Percentiles rank a stretch among this genome's conserved stretches.
Conservation (phyloP, 2,797 vertebrate species). For the Poliocrania exsul region DNA sequence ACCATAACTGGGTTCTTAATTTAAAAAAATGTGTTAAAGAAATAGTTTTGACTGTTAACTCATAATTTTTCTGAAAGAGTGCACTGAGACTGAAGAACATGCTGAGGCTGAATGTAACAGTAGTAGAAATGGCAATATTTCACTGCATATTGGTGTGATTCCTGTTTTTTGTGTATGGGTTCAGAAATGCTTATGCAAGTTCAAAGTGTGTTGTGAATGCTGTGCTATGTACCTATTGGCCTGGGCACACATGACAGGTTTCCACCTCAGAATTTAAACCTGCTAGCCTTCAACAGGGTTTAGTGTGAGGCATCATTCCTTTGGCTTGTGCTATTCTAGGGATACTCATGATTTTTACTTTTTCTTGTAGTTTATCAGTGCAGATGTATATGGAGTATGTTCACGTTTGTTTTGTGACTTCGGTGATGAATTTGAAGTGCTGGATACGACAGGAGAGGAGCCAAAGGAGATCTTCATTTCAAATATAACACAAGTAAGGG, state of each 20-base stretch:
- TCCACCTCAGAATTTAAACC: neutral
- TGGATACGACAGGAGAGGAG: slow-evolving; percentile 95
- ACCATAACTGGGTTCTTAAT: neutral
- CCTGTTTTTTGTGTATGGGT: neutral
- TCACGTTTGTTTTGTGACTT: slow-evolving; percentile 97
- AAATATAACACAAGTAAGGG: slow-evolving; percentile 90
- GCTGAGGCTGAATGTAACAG: neutral
- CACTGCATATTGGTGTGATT: neutral
- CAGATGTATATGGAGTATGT: slow-evolving; percentile 91
- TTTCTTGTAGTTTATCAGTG: slow-evolving; percentile 88
- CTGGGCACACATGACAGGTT: neutral
- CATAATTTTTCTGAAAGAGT: neutral
- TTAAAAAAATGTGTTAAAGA: neutral
- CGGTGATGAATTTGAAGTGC: slow-evolving; percentile 93
- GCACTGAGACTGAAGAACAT: neutral
- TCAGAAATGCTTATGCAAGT: neutral
- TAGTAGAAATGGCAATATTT: neutral
- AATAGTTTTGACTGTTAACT: neutral
- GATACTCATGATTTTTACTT: neutral
- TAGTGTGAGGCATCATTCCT: neutral
- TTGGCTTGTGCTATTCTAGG: neutral
- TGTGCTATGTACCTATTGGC: neutral
- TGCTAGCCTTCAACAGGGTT: neutral
- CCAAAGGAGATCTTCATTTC: slow-evolving; percentile 97
- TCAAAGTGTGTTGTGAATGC: neutral